phyloP scores from a whole-genome alignment of 2,113 vertebrate species.

The Brachyhypopomus gauderio region DNA sequence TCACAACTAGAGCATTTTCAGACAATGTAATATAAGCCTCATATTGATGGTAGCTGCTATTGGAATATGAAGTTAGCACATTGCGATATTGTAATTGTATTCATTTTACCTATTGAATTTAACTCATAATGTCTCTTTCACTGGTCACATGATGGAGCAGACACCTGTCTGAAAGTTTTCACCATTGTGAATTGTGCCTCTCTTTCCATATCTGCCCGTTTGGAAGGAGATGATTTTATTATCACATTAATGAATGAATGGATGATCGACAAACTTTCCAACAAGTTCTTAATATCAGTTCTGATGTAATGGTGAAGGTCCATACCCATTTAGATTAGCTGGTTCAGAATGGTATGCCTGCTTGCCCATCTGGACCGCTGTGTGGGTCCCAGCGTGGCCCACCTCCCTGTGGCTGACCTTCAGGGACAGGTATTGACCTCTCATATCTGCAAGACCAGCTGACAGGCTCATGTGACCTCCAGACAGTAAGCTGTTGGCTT shows the following conservation, averaged over 20 bases:
- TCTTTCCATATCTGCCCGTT: constrained; percentile 76
- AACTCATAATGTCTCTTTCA: constrained; percentile 17
- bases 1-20: neutral
- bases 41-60: too few species aligned
- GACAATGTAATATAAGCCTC: neutral
- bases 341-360: constrained; percentile 75
- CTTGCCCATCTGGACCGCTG: constrained; percentile 68
- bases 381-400: constrained; percentile 56
- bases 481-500: neutral
- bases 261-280: too few species aligned
- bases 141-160: constrained; percentile 89
- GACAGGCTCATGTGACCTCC: constrained; percentile 57
- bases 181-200: constrained; percentile 64
- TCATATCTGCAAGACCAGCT: constrained; percentile 45
- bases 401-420: constrained; percentile 61
- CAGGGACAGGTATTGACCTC: constrained; percentile 63
- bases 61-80: too few species aligned
- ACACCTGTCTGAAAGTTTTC: constrained; percentile 85
- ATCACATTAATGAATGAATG: too few species aligned
- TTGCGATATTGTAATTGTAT: neutral
- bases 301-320: neutral
- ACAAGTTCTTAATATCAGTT: neutral
- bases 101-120: constrained; percentile 59
- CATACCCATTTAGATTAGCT: constrained; percentile 74
- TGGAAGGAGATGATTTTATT: neutral